phyloP scores from a whole-genome alignment of 2,888 invertebrate species.

The Portevinia maculata region DNA sequence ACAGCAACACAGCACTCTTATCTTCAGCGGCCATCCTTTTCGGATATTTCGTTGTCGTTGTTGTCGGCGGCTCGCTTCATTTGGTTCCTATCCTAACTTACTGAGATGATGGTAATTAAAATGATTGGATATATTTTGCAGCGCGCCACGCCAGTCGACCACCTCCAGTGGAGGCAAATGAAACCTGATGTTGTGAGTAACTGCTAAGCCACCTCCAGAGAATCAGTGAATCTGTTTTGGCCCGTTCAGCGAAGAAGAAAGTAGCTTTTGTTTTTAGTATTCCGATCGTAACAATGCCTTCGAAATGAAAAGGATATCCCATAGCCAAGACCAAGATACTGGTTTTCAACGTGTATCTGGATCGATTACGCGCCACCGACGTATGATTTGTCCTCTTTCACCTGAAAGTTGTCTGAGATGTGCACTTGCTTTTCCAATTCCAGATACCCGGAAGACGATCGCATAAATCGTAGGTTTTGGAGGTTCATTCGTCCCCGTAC shows the following conservation, averaged over 20 bases:
- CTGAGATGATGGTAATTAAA: slow-evolving; percentile 67
- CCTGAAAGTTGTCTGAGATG: slow-evolving; percentile 46
- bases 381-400: slow-evolving; percentile 51
- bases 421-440: slow-evolving; percentile 53
- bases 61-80: slow-evolving; percentile 15
- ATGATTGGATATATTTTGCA: slow-evolving; percentile 60
- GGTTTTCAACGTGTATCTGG: slow-evolving; percentile 60
- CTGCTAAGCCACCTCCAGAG: slow-evolving; percentile 22
- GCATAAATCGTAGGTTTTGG: slow-evolving; percentile 57
- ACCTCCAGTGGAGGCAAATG: slow-evolving; percentile 25
- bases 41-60: slow-evolving; percentile 13
- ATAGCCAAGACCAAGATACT: slow-evolving; percentile 32
- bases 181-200: slow-evolving; percentile 27
- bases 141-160: no score
- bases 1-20: slow-evolving; percentile 16
- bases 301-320: slow-evolving; percentile 69
- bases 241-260: slow-evolving; percentile 60
- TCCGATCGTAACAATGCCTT: slow-evolving; percentile 56
- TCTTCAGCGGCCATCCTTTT: slow-evolving; percentile 36
- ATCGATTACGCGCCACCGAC: slow-evolving; percentile 61
- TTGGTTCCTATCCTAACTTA: slow-evolving; percentile 26
- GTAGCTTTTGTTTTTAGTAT: slow-evolving; percentile 67
- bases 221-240: slow-evolving; percentile 68
- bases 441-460: slow-evolving; percentile 60
- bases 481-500: slow-evolving; percentile 55